These are phyloP conservation scores for Scaptomyza flava DNA, from an alignment of 2,888 invertebrate species.

Conservation along the genomic window DNA sequence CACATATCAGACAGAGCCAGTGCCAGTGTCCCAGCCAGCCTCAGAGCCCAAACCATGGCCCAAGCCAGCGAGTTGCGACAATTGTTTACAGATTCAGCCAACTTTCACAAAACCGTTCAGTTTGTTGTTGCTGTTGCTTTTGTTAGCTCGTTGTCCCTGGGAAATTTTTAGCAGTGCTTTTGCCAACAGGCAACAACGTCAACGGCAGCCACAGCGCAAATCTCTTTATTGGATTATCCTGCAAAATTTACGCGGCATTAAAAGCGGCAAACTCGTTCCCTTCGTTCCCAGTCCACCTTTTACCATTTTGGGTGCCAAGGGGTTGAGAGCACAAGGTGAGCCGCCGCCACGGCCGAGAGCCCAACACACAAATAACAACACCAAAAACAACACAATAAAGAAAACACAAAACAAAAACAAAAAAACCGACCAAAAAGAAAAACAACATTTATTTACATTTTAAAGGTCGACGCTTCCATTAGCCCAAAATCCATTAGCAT, in stretches of 20 bases:
- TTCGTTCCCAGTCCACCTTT: background rate
- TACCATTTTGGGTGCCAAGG: conserved; percentile 44
- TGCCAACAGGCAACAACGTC: conserved; percentile 58
- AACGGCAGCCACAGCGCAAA: conserved; percentile 70
- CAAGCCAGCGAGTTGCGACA: conserved; percentile 35
- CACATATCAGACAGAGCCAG: conserved; percentile 3
- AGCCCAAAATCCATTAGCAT: conserved; percentile 75
- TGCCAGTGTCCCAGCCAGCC: background rate
- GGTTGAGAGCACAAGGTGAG: conserved; percentile 70
- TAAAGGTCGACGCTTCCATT: conserved; percentile 75
- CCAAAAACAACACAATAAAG: conserved; percentile 11
- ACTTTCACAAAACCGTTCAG: conserved; percentile 31
- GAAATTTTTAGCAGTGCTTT: conserved; percentile 53
- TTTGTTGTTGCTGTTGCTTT: conserved; percentile 27
- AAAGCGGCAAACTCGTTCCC: conserved; percentile 60
- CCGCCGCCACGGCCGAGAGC: conserved; percentile 17
- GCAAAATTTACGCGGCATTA: conserved; percentile 79
- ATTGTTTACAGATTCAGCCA: conserved; percentile 64
- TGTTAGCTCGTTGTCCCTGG: conserved; percentile 45
- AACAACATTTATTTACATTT: conserved; percentile 71
- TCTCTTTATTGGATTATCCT: conserved; percentile 80
- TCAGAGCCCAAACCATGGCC: background rate
- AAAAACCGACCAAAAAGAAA: conserved; percentile 9
- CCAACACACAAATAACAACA: conserved; percentile 9
- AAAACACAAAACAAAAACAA: background rate